phyloP scores from a whole-genome alignment of 1,140 invertebrate species.

The Patella vulgata region DNA sequence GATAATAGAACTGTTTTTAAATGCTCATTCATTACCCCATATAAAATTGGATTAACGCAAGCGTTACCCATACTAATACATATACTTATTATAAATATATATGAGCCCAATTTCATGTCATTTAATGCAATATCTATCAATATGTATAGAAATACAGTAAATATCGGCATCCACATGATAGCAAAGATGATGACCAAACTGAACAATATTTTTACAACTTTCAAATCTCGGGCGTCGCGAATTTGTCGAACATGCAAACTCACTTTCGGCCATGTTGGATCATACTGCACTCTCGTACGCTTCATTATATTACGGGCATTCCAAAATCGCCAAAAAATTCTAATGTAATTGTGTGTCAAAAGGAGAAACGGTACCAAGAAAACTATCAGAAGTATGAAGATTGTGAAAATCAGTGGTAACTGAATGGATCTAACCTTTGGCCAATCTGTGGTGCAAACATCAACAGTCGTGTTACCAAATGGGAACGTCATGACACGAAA shows the following conservation, averaged over 20 bases:
- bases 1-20: conserved; percentile 9
- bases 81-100: conserved; percentile 36
- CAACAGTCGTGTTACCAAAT: conserved; percentile 21
- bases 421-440: conserved; percentile 30
- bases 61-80: conserved; percentile 42
- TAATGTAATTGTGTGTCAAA: conserved; percentile 43
- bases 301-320: conserved; percentile 26
- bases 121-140: conserved; percentile 27
- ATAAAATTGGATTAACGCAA: conserved; percentile 51
- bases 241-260: conserved; percentile 2
- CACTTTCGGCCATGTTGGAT: background rate
- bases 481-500: conserved; percentile 39
- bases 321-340: conserved; percentile 45
- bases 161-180: conserved; percentile 56
- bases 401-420: conserved; percentile 35
- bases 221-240: conserved; percentile 31
- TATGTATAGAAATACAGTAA: conserved; percentile 41
- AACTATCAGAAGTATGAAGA: conserved; percentile 23
- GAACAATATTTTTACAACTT: conserved; percentile 46
- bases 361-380: conserved; percentile 46
- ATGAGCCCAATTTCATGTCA: conserved; percentile 35
- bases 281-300: background rate
- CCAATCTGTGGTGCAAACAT: conserved; percentile 54
- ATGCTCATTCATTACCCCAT: conserved; percentile 44
- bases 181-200: conserved; percentile 46